Evolutionary conservation across 2,113 vertebrate species (phyloP).

Genomic region (Micronycteris hirsuta): DNA sequence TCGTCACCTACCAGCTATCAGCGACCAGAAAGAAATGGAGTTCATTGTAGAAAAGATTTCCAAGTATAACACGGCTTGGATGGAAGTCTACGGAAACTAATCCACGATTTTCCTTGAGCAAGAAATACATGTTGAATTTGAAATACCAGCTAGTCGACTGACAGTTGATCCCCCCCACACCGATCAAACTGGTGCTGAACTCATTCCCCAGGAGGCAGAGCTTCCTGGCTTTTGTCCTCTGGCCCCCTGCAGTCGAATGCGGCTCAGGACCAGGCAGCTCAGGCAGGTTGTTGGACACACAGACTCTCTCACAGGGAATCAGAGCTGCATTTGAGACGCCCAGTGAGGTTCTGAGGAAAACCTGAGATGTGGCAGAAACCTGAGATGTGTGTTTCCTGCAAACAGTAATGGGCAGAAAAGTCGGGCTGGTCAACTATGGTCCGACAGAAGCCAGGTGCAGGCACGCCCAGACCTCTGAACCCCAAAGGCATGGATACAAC

Average conservation of each 20-base stretch:
- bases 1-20: not conserved
- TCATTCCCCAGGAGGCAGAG: rapidly evolving
- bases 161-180: not conserved
- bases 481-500: not conserved
- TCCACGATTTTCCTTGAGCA: not conserved
- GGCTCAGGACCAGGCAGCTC: not conserved
- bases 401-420: not conserved
- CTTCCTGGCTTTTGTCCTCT: not conserved
- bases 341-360: not conserved
- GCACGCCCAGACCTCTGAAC: not conserved
- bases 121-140: not conserved
- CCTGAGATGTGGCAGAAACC: not conserved
- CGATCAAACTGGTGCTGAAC: not conserved
- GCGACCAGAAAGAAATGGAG: not conserved
- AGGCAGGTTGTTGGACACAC: not conserved
- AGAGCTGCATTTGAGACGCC: no score
- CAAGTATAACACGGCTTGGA: not conserved
- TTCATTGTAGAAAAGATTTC: not conserved
- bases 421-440: not conserved
- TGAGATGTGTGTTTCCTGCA: no score
- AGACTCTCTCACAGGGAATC: not conserved
- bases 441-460: not conserved
- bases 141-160: not conserved
- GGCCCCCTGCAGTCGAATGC: not conserved
- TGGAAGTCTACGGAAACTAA: not conserved